These are phyloP conservation scores for Ciconia stormi DNA, from an alignment of 2,113 vertebrate species.

Conservation along the genomic window DNA sequence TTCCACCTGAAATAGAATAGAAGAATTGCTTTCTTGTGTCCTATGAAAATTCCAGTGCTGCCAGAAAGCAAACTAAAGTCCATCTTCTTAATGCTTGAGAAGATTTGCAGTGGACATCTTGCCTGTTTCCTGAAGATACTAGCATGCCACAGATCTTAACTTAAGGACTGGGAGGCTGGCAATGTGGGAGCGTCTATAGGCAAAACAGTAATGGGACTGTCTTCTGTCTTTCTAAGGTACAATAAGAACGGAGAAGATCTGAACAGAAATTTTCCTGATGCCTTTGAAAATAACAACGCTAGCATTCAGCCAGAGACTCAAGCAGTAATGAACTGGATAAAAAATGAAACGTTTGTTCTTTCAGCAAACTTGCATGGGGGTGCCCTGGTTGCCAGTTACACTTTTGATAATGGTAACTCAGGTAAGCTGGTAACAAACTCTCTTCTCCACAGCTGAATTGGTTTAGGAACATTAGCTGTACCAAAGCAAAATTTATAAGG, in stretches of 20 bases:
- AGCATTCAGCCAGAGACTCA: conserved; percentile 83
- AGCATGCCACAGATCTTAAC: background rate
- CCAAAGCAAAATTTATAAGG: background rate
- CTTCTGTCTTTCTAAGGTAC: conserved; percentile 75
- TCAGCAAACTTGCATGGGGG: conserved; percentile 96
- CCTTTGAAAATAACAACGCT: conserved; percentile 63
- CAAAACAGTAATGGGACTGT: background rate
- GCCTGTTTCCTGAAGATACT: background rate
- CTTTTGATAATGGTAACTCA: conserved; percentile 88
- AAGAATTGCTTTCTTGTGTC: background rate
- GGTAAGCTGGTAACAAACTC: conserved; percentile 69
- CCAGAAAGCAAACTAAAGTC: background rate
- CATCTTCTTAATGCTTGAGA: background rate
- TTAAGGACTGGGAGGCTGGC: background rate
- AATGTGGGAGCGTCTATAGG: background rate
- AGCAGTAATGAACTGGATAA: conserved; percentile 90
- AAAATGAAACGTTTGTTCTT: conserved; percentile 86
- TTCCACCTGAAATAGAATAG: background rate
- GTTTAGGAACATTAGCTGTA: background rate
- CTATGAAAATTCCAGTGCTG: background rate
- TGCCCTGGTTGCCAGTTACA: conserved; percentile 91
- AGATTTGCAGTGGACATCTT: background rate
- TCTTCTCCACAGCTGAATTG: background rate
- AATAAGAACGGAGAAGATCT: conserved; percentile 85
- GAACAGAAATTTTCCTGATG: conserved; percentile 94